phyloP scores from a whole-genome alignment of 1,140 invertebrate genomes.

The Oncopodura yosiiana region DNA sequence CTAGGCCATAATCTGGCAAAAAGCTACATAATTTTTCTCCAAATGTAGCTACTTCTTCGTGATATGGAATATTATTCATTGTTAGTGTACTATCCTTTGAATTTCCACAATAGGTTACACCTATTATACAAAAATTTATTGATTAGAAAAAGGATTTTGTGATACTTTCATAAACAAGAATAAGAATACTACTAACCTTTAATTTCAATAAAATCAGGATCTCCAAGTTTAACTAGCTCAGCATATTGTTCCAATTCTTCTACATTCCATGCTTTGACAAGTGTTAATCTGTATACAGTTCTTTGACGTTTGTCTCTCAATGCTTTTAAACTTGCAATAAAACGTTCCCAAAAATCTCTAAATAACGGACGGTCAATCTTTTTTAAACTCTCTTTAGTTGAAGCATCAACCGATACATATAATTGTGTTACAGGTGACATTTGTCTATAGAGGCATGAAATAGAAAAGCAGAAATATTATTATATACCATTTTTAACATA shows the following conservation, averaged over 20 bases:
- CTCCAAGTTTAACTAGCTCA: slow-evolving; percentile 48
- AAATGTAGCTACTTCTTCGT: slow-evolving; percentile 53
- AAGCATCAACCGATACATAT: slow-evolving; percentile 56
- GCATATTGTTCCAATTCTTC: slow-evolving; percentile 54
- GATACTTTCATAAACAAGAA: no score
- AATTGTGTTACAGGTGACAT: slow-evolving; percentile 53
- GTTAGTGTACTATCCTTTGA: slow-evolving; percentile 49
- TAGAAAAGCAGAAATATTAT: neutral
- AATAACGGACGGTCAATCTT: slow-evolving; percentile 56
- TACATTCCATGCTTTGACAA: slow-evolving; percentile 55
- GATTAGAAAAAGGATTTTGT: no score
- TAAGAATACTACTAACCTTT: slow-evolving; percentile 45
- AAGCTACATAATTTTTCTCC: slow-evolving; percentile 42
- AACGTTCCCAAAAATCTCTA: slow-evolving; percentile 54
- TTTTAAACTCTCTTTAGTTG: slow-evolving; percentile 53
- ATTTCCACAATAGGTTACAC: slow-evolving; percentile 55
- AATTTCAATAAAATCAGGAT: slow-evolving; percentile 58
- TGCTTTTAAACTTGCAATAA: slow-evolving; percentile 48
- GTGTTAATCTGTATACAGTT: slow-evolving; percentile 55
- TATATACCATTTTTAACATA: neutral
- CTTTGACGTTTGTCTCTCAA: slow-evolving; percentile 50
- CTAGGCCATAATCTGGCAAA: slow-evolving; percentile 49
- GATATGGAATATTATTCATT: slow-evolving; percentile 59
- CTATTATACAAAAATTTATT: slow-evolving; percentile 37
- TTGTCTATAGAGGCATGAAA: slow-evolving; percentile 37